Base-by-base conservation (phyloP, 2,113 vertebrate species). In the Chaetops frenatus region DNA sequence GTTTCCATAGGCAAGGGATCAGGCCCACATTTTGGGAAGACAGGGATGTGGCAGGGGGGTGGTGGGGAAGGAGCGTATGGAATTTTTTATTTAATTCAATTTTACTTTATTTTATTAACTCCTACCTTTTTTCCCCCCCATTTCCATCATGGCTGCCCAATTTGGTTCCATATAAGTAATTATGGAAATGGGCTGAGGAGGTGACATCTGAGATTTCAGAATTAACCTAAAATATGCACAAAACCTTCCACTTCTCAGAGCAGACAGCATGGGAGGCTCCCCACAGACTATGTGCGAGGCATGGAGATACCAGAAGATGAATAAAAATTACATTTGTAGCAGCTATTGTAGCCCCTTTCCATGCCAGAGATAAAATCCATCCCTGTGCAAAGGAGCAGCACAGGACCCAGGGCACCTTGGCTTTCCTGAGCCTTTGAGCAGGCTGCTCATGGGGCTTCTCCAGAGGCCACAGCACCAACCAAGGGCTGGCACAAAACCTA, bases 201-300 rank as follows among this genome's bases (percentile, higher is more conserved):
- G 47, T 73, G 81, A 94, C 91, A 94, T 35, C 78, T 54, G 87
- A 94, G 95, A 92, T 76, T 94, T 90, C 54, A 58, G 70, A 95
- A 94, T 95, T 85, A 95, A 79, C 77, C 73, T 64, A 88, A 89
- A 89, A 79, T 89, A 95, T 86, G 78, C 91, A 94, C 78, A 70
- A 70, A 97, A 40, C 38, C 38, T 82, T 76, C 66, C 81, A 72
- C 48, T 87, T 57, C 91, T 92, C 42, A 31, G 74, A 65, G 70
- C 74, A 85, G 87, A 35, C 84, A 66, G 88, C 71, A n/a, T 2
- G 27, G 25, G 58, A 88, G 35, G 57, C 62, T 97, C 93, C 91
- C 66, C 10, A 3, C 2, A 40, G 94, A 85, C 61, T 10, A 94
- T 77, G 91, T 77, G 51, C 7, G 31, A 91, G 95, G 56, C 78